Percentiles rank a stretch among this genome's conserved stretches.
Conservation (phyloP, 2,888 invertebrate species). For the Mamestra brassicae region DNA sequence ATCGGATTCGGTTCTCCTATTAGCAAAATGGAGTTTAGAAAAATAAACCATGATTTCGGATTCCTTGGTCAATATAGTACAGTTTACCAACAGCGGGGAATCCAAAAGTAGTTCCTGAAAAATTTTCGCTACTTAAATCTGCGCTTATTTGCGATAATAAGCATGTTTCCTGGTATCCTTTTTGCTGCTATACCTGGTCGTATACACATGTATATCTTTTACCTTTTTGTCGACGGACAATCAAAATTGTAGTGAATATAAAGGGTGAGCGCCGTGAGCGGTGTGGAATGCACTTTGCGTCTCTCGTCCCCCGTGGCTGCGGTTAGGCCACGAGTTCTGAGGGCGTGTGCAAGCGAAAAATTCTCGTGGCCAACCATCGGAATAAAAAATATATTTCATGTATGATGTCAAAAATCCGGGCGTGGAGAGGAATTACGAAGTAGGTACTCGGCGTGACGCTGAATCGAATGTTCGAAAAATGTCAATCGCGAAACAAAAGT, state of each 20-base stretch:
- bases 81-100: not conserved
- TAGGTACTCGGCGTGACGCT: not conserved
- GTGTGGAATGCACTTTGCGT: slow-evolving; percentile 56
- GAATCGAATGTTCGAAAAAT: slow-evolving; percentile 5
- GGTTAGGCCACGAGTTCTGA: slow-evolving; percentile 49
- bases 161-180: not conserved
- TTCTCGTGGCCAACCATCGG: slow-evolving; percentile 24
- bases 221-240: slow-evolving; percentile 30
- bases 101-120: not conserved
- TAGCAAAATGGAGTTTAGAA: not conserved
- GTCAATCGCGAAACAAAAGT: not conserved
- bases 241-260: slow-evolving; percentile 55
- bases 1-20: not conserved
- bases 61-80: not conserved
- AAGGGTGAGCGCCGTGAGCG: slow-evolving; percentile 38
- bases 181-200: not conserved
- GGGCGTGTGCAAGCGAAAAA: slow-evolving; percentile 37
- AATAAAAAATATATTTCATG: slow-evolving; percentile 36
- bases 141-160: not conserved
- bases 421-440: slow-evolving; percentile 4
- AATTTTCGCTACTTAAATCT: not conserved
- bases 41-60: not conserved
- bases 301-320: slow-evolving; percentile 33
- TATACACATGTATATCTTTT: not conserved
- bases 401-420: slow-evolving; percentile 15